These are phyloP conservation scores for Chelonia mydas DNA, from an alignment of 2,797 vertebrate species.

Conservation along the genomic window DNA sequence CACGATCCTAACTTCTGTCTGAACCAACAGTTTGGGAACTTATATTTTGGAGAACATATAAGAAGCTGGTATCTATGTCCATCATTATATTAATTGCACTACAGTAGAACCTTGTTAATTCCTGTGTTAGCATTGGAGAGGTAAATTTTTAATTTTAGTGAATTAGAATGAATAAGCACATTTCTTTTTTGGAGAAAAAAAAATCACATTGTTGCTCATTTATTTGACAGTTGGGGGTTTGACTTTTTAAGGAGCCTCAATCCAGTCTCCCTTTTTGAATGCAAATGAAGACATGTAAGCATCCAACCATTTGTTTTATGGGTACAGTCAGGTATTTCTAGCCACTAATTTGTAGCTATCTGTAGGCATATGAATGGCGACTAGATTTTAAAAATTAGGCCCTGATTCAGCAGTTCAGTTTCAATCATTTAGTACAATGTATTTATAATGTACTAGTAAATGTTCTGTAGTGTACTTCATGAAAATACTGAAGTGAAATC, in stretches of 20 bases:
- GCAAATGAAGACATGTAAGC: background rate
- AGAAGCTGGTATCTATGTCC: background rate
- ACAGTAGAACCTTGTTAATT: conserved; percentile 1
- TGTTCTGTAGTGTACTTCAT: too few relatives aligned
- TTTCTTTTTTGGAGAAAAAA: background rate
- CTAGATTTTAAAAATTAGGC: background rate
- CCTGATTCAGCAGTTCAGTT: background rate
- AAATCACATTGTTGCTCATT: background rate
- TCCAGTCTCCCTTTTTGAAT: background rate
- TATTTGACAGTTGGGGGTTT: background rate
- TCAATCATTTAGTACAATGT: background rate
- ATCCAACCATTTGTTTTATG: background rate
- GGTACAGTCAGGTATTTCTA: background rate
- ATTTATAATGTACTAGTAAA: background rate
- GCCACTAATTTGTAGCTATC: background rate
- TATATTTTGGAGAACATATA: background rate
- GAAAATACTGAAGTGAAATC: too few relatives aligned
- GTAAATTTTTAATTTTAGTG: background rate
- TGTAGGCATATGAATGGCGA: background rate
- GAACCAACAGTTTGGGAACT: too few relatives aligned
- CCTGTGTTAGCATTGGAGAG: background rate
- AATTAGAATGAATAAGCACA: background rate
- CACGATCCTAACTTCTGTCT: too few relatives aligned
- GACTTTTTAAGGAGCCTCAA: background rate
- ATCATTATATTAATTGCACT: conserved; percentile 15